Percentiles rank a stretch among this genome's conserved stretches.
These are phyloP conservation scores for Oscheius sp. DNA, from an alignment of 1,140 invertebrate genomes.

Conservation along the genomic window DNA sequence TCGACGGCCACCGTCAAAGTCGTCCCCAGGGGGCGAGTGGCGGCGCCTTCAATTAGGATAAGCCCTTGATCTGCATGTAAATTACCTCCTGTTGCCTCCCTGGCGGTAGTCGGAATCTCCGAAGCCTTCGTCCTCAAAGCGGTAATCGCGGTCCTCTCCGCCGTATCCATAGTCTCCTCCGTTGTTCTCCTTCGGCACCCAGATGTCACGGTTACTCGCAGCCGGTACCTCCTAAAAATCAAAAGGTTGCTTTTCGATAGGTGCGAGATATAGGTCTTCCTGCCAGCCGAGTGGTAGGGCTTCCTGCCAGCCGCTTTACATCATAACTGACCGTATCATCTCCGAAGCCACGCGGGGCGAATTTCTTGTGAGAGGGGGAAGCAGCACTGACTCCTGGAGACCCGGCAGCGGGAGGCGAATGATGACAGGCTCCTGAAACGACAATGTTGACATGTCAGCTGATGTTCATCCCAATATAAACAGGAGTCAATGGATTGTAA, in stretches of 20 bases:
- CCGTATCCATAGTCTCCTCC: background rate
- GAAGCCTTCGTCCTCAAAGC: background rate
- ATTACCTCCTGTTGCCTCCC: background rate
- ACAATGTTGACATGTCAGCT: too few relatives aligned
- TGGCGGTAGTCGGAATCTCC: conserved; percentile 1
- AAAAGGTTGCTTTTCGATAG: too few relatives aligned
- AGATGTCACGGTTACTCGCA: background rate
- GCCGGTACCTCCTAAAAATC: background rate
- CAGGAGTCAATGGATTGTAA: too few relatives aligned
- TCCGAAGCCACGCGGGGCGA: background rate
- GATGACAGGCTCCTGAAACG: background rate
- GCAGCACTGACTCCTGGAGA: background rate
- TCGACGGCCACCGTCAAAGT: background rate
- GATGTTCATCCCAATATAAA: too few relatives aligned
- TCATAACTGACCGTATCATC: background rate
- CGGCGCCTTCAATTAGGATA: background rate
- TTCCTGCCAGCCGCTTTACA: too few relatives aligned
- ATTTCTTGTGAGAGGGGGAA: background rate
- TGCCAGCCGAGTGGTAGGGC: too few relatives aligned
- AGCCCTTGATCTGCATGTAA: background rate
- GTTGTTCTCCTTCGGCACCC: background rate
- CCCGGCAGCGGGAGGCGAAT: background rate
- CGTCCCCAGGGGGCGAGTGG: background rate
- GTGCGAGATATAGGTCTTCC: background rate
- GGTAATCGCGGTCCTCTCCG: conserved; percentile 9